A percentile compares a stretch with the other conserved stretches of the same genome.
Conservation (phyloP, 2,888 invertebrate species). For the Odontothrips loti region DNA sequence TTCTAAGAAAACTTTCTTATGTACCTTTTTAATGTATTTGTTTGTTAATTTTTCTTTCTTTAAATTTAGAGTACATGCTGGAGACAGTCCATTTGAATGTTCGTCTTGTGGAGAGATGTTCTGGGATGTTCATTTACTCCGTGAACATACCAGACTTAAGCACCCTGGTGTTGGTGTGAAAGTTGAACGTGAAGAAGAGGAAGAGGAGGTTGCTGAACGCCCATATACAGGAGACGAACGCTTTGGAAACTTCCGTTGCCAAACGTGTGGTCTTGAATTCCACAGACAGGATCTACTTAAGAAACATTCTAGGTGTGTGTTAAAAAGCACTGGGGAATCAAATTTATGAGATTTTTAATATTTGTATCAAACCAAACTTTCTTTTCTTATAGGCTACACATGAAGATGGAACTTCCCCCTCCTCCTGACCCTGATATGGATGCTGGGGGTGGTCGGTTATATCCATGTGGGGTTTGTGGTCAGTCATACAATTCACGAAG, state of each 20-base stretch:
- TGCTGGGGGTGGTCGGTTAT: neutral
- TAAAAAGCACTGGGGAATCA: neutral
- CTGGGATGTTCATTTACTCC: slow-evolving; percentile 60
- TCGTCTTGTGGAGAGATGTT: slow-evolving; percentile 76
- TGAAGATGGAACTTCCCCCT: neutral
- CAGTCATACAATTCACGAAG: neutral
- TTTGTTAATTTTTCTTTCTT: slow-evolving; percentile 32
- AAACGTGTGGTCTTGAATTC: slow-evolving; percentile 73
- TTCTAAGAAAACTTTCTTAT: slow-evolving; percentile 27
- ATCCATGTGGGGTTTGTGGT: neutral
- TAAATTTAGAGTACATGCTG: slow-evolving; percentile 58
- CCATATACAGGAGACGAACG: slow-evolving; percentile 44
- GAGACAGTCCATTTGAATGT: slow-evolving; percentile 76
- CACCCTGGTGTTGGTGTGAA: slow-evolving; percentile 43
- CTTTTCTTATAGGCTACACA: slow-evolving; percentile 11
- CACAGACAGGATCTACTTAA: slow-evolving; percentile 70
- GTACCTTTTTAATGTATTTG: neutral
- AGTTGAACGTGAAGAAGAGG: slow-evolving; percentile 47
- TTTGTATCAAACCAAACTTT: neutral
- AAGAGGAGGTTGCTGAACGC: slow-evolving; percentile 49
- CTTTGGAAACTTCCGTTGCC: slow-evolving; percentile 50
- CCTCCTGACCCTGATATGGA: neutral
- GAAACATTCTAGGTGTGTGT: slow-evolving; percentile 58
- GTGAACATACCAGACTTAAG: slow-evolving; percentile 58
- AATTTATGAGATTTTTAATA: slow-evolving; percentile 5